Evolutionary conservation across 2,797 vertebrate species (phyloP).

Genomic region (Rhincodon typus): DNA sequence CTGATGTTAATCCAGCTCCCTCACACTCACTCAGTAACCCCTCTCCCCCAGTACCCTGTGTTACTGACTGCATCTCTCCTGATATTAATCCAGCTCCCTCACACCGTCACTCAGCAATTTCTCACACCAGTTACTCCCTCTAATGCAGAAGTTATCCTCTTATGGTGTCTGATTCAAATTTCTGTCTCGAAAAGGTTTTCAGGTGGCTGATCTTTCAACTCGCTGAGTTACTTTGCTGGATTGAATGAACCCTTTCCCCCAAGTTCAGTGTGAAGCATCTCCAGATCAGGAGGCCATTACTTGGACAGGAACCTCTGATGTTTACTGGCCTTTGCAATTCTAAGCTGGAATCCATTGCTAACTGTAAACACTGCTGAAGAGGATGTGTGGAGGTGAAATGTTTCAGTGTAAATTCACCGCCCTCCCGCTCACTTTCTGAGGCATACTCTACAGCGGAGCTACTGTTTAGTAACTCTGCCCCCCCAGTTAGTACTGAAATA

Average conservation of each 20-base stretch:
- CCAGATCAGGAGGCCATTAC: neutral
- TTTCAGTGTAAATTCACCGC: neutral
- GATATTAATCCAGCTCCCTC: neutral
- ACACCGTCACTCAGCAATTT: neutral
- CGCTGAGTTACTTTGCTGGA: neutral
- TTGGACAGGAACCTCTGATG: neutral
- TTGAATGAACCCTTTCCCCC: neutral
- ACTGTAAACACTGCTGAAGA: neutral
- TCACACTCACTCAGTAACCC: neutral
- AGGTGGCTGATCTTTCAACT: neutral
- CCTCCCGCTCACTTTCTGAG: neutral
- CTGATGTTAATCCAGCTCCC: neutral
- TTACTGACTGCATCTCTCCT: neutral
- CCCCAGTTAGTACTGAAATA: neutral
- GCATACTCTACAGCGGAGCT: neutral
- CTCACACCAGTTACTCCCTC: neutral
- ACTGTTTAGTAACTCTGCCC: neutral
- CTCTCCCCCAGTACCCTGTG: neutral
- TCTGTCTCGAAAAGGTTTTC: neutral
- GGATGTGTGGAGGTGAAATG: neutral
- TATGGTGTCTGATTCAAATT: neutral
- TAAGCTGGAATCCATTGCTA: neutral
- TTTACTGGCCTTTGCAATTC: neutral
- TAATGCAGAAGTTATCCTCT: neutral
- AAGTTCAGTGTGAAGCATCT: neutral